Conservation (phyloP, 2,113 vertebrate genomes). For the Chionis minor region DNA sequence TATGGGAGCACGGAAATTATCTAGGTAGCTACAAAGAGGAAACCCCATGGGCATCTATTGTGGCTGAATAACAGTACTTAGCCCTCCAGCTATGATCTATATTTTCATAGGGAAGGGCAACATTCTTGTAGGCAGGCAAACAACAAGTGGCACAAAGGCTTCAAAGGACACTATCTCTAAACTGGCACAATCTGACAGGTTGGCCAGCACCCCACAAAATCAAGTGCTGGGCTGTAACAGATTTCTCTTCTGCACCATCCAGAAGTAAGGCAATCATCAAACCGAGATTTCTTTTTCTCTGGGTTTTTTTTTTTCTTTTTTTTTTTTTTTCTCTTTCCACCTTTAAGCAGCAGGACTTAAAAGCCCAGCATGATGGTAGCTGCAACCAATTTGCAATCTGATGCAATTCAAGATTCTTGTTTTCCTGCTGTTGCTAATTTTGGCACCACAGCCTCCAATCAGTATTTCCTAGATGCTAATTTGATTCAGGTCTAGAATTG, state of each 20-base stretch:
- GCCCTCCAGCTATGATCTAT: background rate
- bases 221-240: background rate
- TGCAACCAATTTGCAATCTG: slow-evolving; percentile 54
- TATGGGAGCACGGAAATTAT: slow-evolving; percentile 13
- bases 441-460: slow-evolving; percentile 37
- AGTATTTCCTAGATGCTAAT: slow-evolving; percentile 42
- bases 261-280: background rate
- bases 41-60: background rate
- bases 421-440: slow-evolving; percentile 66
- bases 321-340: background rate
- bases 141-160: background rate
- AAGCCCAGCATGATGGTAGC: slow-evolving; percentile 51
- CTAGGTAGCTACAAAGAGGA: slow-evolving; percentile 39
- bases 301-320: background rate
- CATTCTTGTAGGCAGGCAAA: background rate
- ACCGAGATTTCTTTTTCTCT: background rate
- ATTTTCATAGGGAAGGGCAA: slow-evolving; percentile 20
- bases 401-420: slow-evolving; percentile 48
- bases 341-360: slow-evolving; percentile 38
- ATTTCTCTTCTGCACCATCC: background rate
- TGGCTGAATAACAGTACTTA: slow-evolving; percentile 16
- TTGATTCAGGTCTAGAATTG: slow-evolving; percentile 16
- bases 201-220: background rate
- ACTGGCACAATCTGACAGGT: background rate
- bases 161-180: background rate